phyloP scores from a whole-genome alignment of 2,888 invertebrate genomes.

The Halictus quadricinctus region DNA sequence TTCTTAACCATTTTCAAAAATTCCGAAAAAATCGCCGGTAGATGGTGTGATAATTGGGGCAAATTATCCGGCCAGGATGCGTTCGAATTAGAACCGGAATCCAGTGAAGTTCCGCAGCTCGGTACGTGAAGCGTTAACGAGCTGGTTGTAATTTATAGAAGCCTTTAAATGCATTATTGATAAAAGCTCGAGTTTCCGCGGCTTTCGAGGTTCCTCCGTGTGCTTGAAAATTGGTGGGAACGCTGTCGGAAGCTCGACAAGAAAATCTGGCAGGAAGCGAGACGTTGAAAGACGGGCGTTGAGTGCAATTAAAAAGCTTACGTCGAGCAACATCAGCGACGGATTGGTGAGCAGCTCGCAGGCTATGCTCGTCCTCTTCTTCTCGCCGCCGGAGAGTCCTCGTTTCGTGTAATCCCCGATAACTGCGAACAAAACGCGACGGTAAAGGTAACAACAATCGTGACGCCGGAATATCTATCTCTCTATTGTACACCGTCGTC shows the following conservation, averaged over 20 bases:
- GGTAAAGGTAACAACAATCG: background rate
- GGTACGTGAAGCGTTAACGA: too few species aligned
- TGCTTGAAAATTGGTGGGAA: background rate
- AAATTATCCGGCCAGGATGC: too few species aligned
- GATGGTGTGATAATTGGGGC: too few species aligned
- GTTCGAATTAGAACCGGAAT: too few species aligned
- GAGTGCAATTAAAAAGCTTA: conserved; percentile 82
- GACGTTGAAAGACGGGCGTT: background rate
- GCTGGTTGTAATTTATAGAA: too few species aligned
- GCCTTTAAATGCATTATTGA: background rate
- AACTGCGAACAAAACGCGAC: conserved; percentile 79
- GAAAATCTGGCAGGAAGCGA: background rate
- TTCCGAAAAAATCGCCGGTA: too few species aligned
- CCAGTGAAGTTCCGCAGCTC: too few species aligned
- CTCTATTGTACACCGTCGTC: too few species aligned
- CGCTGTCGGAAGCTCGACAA: background rate
- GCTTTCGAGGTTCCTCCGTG: background rate
- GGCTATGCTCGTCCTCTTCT: conserved; percentile 92
- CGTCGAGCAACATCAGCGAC: conserved; percentile 90
- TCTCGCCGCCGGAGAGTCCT: conserved; percentile 92
- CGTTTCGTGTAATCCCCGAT: conserved; percentile 90
- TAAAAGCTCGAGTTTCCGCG: background rate
- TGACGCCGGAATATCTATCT: too few species aligned
- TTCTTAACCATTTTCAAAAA: too few species aligned
- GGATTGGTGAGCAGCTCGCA: conserved; percentile 92